Evolutionary conservation across 2,113 vertebrate species (phyloP).

Genomic region (Mungos mungo): DNA sequence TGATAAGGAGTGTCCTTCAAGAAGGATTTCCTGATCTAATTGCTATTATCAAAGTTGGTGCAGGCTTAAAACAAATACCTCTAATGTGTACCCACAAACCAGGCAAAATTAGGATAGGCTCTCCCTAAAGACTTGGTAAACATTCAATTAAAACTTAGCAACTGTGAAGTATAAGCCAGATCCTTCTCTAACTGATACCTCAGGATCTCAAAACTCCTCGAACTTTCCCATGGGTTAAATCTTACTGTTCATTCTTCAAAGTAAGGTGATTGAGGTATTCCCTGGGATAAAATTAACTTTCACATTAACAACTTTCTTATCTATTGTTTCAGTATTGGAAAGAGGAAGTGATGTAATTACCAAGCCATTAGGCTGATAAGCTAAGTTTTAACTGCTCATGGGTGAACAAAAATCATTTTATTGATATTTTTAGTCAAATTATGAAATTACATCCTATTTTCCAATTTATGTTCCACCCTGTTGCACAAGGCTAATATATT

Average conservation of each 20-base stretch:
- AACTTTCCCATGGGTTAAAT: slow-evolving; percentile 55
- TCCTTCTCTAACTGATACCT: slow-evolving; percentile 29
- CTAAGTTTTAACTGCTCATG: slow-evolving; percentile 43
- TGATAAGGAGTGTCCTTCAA: slow-evolving; percentile 70
- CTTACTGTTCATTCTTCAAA: neutral
- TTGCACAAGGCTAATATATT: slow-evolving; percentile 61
- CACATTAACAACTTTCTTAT: slow-evolving; percentile 59
- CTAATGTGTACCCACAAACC: slow-evolving; percentile 24
- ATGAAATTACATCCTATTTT: neutral
- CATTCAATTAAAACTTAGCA: slow-evolving; percentile 69
- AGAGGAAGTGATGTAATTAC: slow-evolving; percentile 47
- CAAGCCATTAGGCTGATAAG: slow-evolving; percentile 18
- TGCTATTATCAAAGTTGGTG: slow-evolving; percentile 60
- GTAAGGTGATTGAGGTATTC: slow-evolving; percentile 31
- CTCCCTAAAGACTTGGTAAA: slow-evolving; percentile 59
- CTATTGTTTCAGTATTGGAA: slow-evolving; percentile 60
- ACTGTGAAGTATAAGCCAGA: slow-evolving; percentile 47
- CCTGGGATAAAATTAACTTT: slow-evolving; percentile 56
- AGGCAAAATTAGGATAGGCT: slow-evolving; percentile 60
- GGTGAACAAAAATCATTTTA: neutral
- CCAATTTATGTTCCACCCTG: neutral
- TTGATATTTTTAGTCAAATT: neutral
- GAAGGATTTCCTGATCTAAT: slow-evolving; percentile 72
- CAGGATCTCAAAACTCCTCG: slow-evolving; percentile 56
- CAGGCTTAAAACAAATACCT: slow-evolving; percentile 60